Conservation (phyloP, 2,113 vertebrate species). For the Tragulus kanchil region DNA sequence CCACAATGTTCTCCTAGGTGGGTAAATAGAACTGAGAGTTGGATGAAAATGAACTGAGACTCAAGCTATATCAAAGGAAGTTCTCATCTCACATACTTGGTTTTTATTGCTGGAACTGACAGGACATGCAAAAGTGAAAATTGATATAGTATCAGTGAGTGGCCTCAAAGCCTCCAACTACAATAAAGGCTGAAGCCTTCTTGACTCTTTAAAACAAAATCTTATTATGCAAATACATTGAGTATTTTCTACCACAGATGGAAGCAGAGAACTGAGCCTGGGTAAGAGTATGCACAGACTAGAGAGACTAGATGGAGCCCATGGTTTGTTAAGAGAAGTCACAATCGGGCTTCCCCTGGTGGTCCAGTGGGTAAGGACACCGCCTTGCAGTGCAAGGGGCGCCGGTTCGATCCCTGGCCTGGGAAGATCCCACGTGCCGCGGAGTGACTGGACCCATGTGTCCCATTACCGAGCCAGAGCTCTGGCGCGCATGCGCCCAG, state of each 20-base stretch:
- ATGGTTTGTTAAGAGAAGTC: neutral
- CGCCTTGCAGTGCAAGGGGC: too few relatives aligned
- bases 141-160: constrained; percentile 14
- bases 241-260: neutral
- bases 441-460: too few relatives aligned
- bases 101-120: neutral
- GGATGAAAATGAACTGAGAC: constrained; percentile 51
- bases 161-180: neutral
- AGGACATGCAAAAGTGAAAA: constrained; percentile 56
- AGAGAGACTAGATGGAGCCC: neutral
- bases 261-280: neutral
- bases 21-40: constrained; percentile 18
- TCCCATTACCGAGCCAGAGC: too few relatives aligned
- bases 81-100: constrained; percentile 36
- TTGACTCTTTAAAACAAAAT: constrained; percentile 53
- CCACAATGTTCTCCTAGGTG: neutral
- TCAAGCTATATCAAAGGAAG: constrained; percentile 32
- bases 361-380: too few relatives aligned
- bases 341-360: too few relatives aligned
- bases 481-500: too few relatives aligned
- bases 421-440: too few relatives aligned
- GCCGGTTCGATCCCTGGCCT: too few relatives aligned
- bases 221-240: neutral
- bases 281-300: neutral
- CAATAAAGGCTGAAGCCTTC: neutral